phyloP scores from a whole-genome alignment of 1,140 invertebrate genomes.

The Meteorus sp. region DNA sequence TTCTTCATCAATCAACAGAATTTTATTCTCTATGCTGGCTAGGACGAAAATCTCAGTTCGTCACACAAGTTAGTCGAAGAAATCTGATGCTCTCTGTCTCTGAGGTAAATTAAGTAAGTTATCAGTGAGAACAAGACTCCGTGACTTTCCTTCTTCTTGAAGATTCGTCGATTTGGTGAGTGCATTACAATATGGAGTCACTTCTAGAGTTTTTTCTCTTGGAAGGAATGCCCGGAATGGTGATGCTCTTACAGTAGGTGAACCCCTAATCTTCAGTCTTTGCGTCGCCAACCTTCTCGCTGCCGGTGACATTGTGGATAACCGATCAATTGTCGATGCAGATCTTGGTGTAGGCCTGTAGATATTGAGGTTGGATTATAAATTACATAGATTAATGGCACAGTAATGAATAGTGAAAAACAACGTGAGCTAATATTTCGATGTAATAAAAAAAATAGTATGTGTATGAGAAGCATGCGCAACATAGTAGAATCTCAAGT shows the following conservation, averaged over 20 bases:
- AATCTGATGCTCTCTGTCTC: slow-evolving; percentile 54
- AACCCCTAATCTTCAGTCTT: slow-evolving; percentile 59
- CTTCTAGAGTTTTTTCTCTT: slow-evolving; percentile 52
- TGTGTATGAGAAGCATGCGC: too few species aligned
- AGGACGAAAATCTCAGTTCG: too few species aligned
- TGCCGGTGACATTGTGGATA: slow-evolving; percentile 92
- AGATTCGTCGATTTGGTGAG: slow-evolving; percentile 33
- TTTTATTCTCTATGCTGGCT: too few species aligned
- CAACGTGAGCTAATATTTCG: not conserved
- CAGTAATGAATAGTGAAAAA: not conserved
- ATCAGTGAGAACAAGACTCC: slow-evolving; percentile 54
- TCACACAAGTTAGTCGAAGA: slow-evolving; percentile 42
- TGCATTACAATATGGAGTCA: slow-evolving; percentile 46
- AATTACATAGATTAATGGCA: not conserved
- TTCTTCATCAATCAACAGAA: too few species aligned
- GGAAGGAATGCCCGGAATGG: slow-evolving; percentile 49
- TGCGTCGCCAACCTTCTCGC: slow-evolving; percentile 79
- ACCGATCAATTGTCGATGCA: slow-evolving; percentile 72
- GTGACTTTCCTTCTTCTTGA: slow-evolving; percentile 11
- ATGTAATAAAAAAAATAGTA: too few species aligned
- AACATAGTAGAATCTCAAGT: too few species aligned
- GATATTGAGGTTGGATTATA: slow-evolving; percentile 22
- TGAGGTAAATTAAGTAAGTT: slow-evolving; percentile 56
- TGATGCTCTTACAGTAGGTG: slow-evolving; percentile 54
- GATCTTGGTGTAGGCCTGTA: slow-evolving; percentile 60